A percentile compares a stretch with the other conserved stretches of the same genome.
phyloP scores from a whole-genome alignment of 2,888 invertebrate species.

The Meteorus colon region DNA sequence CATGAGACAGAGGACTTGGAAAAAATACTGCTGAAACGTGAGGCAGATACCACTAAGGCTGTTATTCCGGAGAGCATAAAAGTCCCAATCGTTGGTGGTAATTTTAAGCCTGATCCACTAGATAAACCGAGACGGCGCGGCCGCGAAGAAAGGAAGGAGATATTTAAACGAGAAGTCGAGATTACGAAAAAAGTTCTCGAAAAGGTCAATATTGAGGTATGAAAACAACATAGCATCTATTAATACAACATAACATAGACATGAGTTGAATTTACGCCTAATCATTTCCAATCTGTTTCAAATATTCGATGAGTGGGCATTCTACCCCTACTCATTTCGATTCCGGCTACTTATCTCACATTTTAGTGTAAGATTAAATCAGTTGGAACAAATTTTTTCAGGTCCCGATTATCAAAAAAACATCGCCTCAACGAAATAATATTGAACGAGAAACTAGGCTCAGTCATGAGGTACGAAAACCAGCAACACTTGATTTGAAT shows the following conservation, averaged over 20 bases:
- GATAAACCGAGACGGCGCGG: constrained; percentile 75
- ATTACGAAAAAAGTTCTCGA: constrained; percentile 70
- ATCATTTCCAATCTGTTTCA: no score
- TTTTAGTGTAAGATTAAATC: background rate
- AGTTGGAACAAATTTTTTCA: constrained; percentile 45
- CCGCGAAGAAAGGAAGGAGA: constrained; percentile 70
- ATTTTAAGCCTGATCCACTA: constrained; percentile 84
- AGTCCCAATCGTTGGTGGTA: constrained; percentile 72
- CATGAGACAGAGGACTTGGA: constrained; percentile 77
- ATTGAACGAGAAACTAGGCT: constrained; percentile 70
- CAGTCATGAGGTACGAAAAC: constrained; percentile 75
- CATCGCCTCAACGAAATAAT: constrained; percentile 45
- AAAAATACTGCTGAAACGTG: constrained; percentile 77
- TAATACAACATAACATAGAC: background rate
- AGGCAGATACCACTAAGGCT: constrained; percentile 80
- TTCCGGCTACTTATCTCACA: no score
- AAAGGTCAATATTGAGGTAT: constrained; percentile 70
- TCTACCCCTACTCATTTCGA: no score
- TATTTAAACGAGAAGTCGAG: constrained; percentile 70
- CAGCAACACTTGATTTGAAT: constrained; percentile 77
- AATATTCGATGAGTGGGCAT: no score
- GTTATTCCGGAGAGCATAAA: constrained; percentile 79
- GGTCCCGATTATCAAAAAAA: constrained; percentile 63
- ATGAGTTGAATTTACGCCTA: no score
- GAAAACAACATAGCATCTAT: background rate